A percentile compares a stretch with the other conserved stretches of the same genome.
phyloP scores from a whole-genome alignment of 1,140 invertebrate species.

The Lamellibrachia luymesi region DNA sequence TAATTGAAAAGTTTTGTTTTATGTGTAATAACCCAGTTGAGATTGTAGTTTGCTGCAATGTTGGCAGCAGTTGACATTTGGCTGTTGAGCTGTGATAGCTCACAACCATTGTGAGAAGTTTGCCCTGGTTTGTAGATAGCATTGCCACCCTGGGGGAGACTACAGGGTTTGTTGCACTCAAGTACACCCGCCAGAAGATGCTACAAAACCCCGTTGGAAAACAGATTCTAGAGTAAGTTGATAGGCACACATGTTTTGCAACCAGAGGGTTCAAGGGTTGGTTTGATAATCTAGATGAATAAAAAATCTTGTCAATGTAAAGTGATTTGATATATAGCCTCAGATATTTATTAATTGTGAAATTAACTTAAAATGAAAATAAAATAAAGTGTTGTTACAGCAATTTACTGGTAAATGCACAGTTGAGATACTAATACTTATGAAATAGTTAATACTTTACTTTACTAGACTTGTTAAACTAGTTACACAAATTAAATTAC shows the following conservation, averaged over 20 bases:
- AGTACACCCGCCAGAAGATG: slow-evolving; percentile 8
- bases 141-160: slow-evolving; percentile 21
- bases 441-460: not conserved
- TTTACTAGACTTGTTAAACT: not conserved
- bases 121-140: slow-evolving; percentile 15
- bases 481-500: not conserved
- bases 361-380: not conserved
- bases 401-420: not conserved
- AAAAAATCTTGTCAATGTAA: too few relatives aligned
- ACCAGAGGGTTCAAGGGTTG: not conserved
- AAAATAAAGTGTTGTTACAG: not conserved
- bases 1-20: not conserved
- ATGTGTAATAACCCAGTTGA: not conserved
- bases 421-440: not conserved
- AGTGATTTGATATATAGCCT: too few relatives aligned
- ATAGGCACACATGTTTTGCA: not conserved
- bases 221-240: slow-evolving; percentile 15
- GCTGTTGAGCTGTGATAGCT: not conserved
- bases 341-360: too few relatives aligned
- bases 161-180: slow-evolving; percentile 16
- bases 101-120: not conserved
- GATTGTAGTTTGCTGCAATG: not conserved
- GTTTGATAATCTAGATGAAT: not conserved
- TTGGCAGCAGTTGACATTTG: not conserved
- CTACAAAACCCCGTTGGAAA: slow-evolving; percentile 12